Base-by-base conservation (phyloP, 2,888 invertebrate species). In the Brachyopa scutellaris region DNA sequence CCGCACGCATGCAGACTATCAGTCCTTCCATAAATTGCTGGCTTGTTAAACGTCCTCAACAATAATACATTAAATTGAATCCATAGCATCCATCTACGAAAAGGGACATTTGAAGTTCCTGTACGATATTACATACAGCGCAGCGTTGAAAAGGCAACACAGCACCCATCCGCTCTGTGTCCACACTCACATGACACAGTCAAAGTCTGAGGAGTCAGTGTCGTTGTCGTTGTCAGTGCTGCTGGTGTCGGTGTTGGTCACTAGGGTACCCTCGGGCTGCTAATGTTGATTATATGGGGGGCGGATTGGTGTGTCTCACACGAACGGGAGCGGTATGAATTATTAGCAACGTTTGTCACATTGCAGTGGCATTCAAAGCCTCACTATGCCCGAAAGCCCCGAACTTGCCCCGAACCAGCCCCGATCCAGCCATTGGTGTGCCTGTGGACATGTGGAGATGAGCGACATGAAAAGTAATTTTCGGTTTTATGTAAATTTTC, bases 11-110 rank as follows among this genome's bases (percentile, higher is more conserved):
- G 9, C 23, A 17, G 3, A 36, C 23, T 36, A 15, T 13, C 23
- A 40, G 29, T 72, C 49, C 33, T 70, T 55, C 9, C 42, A 19
- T 66, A 66, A 59, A 73, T 53, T 61, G 61, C 33, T 49, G 57
- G 31, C 55, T 61, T 76, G 76, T 76, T 57, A 76, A 80, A 74
- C 49, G 67, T 80, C 55, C 51, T 53, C 38, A 57, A 80, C 80
- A 76, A 80, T 80, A 80, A 69, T 67, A 69, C 62, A 76, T 80
- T 76, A 69, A 76, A 80, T 80, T 76, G 74, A 76, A 80, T 80
- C 69, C 73, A 59, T 49, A 38, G 40, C 45, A 66, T 69, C 40
- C 53, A 53, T 66, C 53, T 45, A 66, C 45, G 38, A 38, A n/a
- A n/a, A n/a, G 45, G 61, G 53, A 61, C 47, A 47, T 57, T 57